Conservation (phyloP, 2,888 invertebrate species). For the Cheilosia urbana region DNA sequence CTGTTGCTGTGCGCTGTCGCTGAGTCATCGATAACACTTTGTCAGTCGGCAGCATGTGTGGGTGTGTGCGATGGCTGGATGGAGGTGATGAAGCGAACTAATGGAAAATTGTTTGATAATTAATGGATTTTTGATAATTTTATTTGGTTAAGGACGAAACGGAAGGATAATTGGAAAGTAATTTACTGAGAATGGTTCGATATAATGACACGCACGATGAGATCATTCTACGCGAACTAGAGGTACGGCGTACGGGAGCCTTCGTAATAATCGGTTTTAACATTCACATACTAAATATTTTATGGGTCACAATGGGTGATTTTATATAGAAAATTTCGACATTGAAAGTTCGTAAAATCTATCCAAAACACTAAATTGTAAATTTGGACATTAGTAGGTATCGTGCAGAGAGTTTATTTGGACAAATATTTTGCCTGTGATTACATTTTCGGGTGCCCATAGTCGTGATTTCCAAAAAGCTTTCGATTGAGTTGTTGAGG, state of each 20-base stretch:
- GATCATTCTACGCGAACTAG: neutral
- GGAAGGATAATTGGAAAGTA: constrained; percentile 47
- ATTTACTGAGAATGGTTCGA: constrained; percentile 21
- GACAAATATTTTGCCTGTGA: neutral
- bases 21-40: constrained; percentile 28
- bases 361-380: too few species aligned
- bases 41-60: neutral
- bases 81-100: too few species aligned
- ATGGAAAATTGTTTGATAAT: constrained; percentile 48
- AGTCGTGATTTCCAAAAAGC: too few species aligned
- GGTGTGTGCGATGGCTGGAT: neutral
- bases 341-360: too few species aligned
- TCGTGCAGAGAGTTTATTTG: neutral
- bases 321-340: too few species aligned
- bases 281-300: too few species aligned
- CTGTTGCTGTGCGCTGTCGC: constrained; percentile 7
- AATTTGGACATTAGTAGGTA: too few species aligned
- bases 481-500: too few species aligned
- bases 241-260: neutral
- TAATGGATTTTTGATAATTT: constrained; percentile 48
- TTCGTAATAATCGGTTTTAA: too few species aligned
- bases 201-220: neutral
- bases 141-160: constrained; percentile 34
- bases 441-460: neutral
- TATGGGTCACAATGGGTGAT: too few species aligned